Conservation (phyloP, 2,888 invertebrate genomes). For the Patella depressa region DNA sequence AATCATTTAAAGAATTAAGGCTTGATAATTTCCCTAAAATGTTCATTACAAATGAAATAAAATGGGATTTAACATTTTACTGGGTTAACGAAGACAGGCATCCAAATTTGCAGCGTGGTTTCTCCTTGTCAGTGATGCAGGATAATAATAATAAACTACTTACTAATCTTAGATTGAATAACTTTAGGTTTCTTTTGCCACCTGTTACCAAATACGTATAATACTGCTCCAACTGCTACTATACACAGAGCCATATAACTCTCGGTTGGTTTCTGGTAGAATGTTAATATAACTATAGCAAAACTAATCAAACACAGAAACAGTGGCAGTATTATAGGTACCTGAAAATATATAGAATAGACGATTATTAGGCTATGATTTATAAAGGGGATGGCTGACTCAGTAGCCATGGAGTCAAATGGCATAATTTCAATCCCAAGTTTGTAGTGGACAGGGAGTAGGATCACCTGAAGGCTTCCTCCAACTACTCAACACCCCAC, state of each 20-base stretch:
- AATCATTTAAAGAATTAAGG: too few relatives aligned
- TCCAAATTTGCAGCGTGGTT: too few relatives aligned
- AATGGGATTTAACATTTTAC: too few relatives aligned
- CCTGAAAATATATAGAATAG: conserved; percentile 72
- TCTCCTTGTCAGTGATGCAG: too few relatives aligned
- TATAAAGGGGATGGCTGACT: too few relatives aligned
- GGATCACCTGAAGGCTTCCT: too few relatives aligned
- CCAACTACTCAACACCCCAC: too few relatives aligned
- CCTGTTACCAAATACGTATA: conserved; percentile 56
- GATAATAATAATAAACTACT: conserved; percentile 31
- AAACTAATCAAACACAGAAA: conserved; percentile 87
- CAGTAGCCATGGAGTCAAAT: neutral
- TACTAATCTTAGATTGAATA: conserved; percentile 59
- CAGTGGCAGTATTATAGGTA: conserved; percentile 85
- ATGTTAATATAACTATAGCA: conserved; percentile 89
- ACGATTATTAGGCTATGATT: conserved; percentile 1
- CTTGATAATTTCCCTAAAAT: too few relatives aligned
- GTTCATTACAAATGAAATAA: too few relatives aligned
- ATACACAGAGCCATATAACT: conserved; percentile 76
- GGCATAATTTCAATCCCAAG: too few relatives aligned
- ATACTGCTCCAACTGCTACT: conserved; percentile 81
- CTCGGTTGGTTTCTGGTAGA: conserved; percentile 83
- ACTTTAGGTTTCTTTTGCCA: conserved; percentile 60
- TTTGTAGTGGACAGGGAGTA: too few relatives aligned
- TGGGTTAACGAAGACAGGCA: too few relatives aligned